Evolutionary conservation across 1,140 invertebrate species (phyloP).

Genomic region (Ridgeia piscesae): DNA sequence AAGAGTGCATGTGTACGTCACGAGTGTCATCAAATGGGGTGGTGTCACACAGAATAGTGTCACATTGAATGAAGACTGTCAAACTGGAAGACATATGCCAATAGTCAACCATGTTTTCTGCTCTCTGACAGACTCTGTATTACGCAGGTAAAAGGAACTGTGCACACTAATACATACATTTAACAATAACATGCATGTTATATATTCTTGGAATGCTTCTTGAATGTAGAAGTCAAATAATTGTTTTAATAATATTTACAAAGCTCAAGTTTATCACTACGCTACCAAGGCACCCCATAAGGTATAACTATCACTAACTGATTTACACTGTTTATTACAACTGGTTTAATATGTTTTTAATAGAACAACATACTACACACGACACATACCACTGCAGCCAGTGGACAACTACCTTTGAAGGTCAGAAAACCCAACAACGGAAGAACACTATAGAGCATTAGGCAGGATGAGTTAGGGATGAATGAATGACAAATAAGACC

Average conservation of each 20-base stretch:
- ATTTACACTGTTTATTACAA: too few species aligned
- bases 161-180: too few species aligned
- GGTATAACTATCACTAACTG: neutral
- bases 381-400: neutral
- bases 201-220: neutral
- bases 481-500: neutral
- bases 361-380: too few species aligned
- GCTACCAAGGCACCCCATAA: neutral
- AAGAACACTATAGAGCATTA: neutral
- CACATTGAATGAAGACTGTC: neutral
- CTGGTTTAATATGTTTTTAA: too few species aligned
- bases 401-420: neutral
- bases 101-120: neutral
- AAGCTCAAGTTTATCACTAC: neutral
- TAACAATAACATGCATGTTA: neutral
- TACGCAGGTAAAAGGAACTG: too few species aligned
- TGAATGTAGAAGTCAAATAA: neutral
- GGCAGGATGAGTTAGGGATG: too few species aligned
- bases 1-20: neutral
- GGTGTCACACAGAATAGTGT: neutral
- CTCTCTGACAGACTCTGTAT: too few species aligned
- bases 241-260: neutral
- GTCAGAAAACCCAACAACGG: neutral
- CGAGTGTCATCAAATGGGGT: neutral
- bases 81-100: neutral